These are phyloP conservation scores for Poecile atricapillus DNA, from an alignment of 2,113 vertebrate genomes.

Conservation along the genomic window DNA sequence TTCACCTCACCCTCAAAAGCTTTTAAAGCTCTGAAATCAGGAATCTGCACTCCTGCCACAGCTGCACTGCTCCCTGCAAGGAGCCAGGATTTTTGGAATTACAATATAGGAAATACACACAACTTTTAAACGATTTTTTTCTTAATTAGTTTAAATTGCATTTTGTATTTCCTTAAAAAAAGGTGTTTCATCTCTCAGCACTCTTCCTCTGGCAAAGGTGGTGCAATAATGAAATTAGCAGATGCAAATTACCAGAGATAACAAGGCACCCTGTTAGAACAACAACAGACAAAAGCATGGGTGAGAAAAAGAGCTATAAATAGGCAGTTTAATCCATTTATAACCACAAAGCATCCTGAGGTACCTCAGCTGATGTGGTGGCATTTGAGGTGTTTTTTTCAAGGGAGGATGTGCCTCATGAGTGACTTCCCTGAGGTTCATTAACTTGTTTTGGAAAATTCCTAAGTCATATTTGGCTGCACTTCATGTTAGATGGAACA, in stretches of 20 bases:
- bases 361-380: background rate
- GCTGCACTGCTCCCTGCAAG: background rate
- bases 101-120: background rate
- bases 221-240: background rate
- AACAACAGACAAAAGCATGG: background rate
- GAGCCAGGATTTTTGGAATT: background rate
- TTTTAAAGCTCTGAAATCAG: background rate
- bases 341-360: background rate
- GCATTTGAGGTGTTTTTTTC: too few relatives aligned
- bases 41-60: background rate
- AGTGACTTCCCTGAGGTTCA: background rate
- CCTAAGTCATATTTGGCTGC: background rate
- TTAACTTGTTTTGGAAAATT: background rate
- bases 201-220: background rate
- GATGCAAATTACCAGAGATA: background rate
- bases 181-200: fast-evolving
- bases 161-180: background rate
- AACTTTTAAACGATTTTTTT: background rate
- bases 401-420: background rate
- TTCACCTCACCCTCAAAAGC: background rate
- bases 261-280: conserved; percentile 2
- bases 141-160: background rate
- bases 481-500: background rate
- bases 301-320: background rate
- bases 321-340: background rate